phyloP scores from a whole-genome alignment of 1,140 invertebrate species.

The Holcopasites calliopsidis region DNA sequence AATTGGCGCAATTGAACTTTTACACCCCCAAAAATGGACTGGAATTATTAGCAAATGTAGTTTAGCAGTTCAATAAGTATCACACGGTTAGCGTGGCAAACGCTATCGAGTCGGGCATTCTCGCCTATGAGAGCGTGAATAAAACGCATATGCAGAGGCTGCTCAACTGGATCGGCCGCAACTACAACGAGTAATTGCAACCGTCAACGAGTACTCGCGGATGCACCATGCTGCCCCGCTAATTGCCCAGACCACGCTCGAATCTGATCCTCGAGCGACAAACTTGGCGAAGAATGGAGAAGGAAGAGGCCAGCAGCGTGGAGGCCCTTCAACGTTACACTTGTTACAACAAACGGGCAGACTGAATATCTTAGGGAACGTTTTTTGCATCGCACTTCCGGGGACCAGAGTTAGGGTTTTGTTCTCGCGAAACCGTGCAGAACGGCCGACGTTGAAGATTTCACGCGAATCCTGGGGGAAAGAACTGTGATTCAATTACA shows the following conservation, averaged over 20 bases:
- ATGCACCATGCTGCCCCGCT: conserved; percentile 25
- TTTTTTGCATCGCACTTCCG: neutral
- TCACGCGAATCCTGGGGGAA: neutral
- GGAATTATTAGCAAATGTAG: conserved; percentile 68
- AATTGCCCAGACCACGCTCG: conserved; percentile 33
- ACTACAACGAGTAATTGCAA: conserved; percentile 57
- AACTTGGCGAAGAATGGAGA: neutral
- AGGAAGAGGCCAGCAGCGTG: neutral
- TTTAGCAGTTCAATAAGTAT: conserved; percentile 44
- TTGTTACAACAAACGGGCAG: neutral
- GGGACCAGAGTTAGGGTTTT: neutral
- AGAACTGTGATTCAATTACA: neutral
- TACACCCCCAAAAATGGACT: too few relatives aligned
- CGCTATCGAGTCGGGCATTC: conserved; percentile 32
- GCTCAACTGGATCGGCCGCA: conserved; percentile 30
- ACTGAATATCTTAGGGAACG: neutral
- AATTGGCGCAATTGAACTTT: too few relatives aligned
- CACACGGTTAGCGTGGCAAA: conserved; percentile 5
- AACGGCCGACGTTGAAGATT: neutral
- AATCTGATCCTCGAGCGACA: neutral
- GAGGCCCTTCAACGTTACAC: neutral
- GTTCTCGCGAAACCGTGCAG: neutral
- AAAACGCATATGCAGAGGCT: conserved; percentile 58
- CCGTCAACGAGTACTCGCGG: conserved; percentile 40
- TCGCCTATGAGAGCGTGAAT: conserved; percentile 73